These are phyloP conservation scores for Thereva nobilitata DNA, from an alignment of 2,888 invertebrate species.

Conservation along the genomic window DNA sequence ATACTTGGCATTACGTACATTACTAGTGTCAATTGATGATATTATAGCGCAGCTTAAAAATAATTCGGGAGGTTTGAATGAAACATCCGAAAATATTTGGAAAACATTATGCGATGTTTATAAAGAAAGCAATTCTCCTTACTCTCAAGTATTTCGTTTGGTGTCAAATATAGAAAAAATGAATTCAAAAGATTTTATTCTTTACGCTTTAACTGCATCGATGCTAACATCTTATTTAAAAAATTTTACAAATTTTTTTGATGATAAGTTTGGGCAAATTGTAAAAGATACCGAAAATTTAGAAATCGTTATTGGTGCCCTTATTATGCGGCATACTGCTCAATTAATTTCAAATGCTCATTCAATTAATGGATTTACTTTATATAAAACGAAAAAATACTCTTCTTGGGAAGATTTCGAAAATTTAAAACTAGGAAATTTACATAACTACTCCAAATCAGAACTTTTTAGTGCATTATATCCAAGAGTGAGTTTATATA, in stretches of 20 bases:
- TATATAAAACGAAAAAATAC: not conserved
- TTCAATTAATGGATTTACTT: constrained; percentile 59
- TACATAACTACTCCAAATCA: constrained; percentile 49
- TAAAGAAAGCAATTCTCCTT: constrained; percentile 50
- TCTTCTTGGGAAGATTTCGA: constrained; percentile 27
- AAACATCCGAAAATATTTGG: constrained; percentile 19
- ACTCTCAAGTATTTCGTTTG: constrained; percentile 61
- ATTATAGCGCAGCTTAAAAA: constrained; percentile 12
- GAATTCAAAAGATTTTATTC: constrained; percentile 67
- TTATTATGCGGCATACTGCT: constrained; percentile 73
- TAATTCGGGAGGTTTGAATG: not conserved
- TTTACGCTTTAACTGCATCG: constrained; percentile 70
- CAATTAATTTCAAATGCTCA: constrained; percentile 78
- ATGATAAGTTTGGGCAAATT: not conserved
- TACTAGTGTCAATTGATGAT: constrained; percentile 59
- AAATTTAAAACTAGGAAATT: constrained; percentile 22
- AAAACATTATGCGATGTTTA: constrained; percentile 1
- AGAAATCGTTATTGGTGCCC: constrained; percentile 62
- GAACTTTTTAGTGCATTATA: constrained; percentile 78
- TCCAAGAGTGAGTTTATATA: constrained; percentile 84
- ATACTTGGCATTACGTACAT: constrained; percentile 72
- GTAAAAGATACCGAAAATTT: constrained; percentile 46
- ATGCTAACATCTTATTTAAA: constrained; percentile 68
- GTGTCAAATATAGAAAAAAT: constrained; percentile 73
- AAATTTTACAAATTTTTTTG: constrained; percentile 66